A percentile compares a stretch with the other conserved stretches of the same genome.
Evolutionary conservation across 2,888 invertebrate genomes (phyloP).

Genomic region (Nebria salina): DNA sequence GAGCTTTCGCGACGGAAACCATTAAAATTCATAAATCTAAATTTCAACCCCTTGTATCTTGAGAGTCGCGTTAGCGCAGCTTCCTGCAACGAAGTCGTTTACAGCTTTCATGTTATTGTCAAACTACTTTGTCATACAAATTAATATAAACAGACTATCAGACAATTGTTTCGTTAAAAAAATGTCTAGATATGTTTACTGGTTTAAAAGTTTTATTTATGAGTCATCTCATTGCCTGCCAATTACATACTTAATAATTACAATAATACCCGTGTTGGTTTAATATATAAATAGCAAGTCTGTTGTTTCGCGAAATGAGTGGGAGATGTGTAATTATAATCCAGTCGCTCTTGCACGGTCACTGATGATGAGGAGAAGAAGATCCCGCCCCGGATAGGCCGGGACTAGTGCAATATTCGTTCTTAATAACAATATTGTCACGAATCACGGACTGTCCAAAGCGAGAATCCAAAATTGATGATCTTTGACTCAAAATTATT

Average conservation of each 20-base stretch:
- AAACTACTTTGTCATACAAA: constrained; percentile 17
- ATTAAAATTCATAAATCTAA: constrained; percentile 41
- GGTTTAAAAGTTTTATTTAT: no score
- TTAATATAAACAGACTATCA: neutral
- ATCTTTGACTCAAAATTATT: no score
- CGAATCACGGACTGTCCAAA: constrained; percentile 64
- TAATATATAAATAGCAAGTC: no score
- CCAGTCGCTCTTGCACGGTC: neutral
- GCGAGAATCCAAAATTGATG: constrained; percentile 18
- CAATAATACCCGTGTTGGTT: no score
- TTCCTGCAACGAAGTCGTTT: neutral
- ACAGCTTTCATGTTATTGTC: neutral
- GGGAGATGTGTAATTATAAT: neutral
- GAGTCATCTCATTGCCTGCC: no score
- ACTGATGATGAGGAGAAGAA: constrained; percentile 18
- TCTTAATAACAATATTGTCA: constrained; percentile 62
- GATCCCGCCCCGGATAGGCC: constrained; percentile 66
- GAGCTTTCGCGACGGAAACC: constrained; percentile 28
- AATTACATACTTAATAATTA: no score
- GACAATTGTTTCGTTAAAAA: no score
- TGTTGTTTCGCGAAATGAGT: no score
- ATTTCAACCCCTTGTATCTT: neutral
- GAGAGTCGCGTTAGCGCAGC: neutral
- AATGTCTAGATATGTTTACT: no score
- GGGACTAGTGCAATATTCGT: constrained; percentile 75